Percentiles rank a stretch among this genome's conserved stretches.
Evolutionary conservation across 30 jellyfish, hydroid and myxozoan genomes (phyloP).

Genomic region (Clytia hemisphaerica): DNA sequence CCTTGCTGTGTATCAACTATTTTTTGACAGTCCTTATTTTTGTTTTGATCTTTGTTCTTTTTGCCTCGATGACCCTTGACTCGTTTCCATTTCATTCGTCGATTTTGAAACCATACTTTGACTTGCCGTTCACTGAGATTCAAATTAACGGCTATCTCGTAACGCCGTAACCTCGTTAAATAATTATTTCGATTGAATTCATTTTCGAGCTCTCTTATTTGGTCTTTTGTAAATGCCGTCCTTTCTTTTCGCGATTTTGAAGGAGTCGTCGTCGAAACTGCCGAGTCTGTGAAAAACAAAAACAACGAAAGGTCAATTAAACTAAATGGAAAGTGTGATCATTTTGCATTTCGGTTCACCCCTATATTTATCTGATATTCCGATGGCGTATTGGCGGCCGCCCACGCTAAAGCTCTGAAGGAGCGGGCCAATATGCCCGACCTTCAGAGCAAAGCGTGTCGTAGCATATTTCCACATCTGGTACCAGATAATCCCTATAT

Average conservation of each 20-base stretch:
- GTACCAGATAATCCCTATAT: too few relatives aligned
- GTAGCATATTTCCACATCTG: too few relatives aligned
- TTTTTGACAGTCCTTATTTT: not conserved
- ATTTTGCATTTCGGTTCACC: too few relatives aligned
- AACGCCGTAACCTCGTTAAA: conserved; percentile 95
- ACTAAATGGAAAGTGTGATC: too few relatives aligned
- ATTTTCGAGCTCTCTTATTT: conserved; percentile 87
- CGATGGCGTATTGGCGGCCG: too few relatives aligned
- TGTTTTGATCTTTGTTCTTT: conserved; percentile 7
- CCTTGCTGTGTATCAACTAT: too few relatives aligned
- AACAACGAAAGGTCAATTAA: too few relatives aligned
- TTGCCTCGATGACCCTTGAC: conserved; percentile 91
- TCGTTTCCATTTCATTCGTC: conserved; percentile 99
- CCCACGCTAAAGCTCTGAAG: too few relatives aligned
- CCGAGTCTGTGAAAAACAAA: conserved; percentile 52
- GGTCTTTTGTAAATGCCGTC: conserved; percentile 95
- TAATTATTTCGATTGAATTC: conserved; percentile 87
- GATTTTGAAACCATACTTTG: conserved; percentile 94
- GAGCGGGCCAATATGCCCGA: too few relatives aligned
- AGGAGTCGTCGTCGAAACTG: conserved; percentile 84
- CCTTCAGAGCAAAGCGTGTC: too few relatives aligned
- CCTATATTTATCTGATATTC: too few relatives aligned
- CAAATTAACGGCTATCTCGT: conserved; percentile 93
- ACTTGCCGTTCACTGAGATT: conserved; percentile 93
- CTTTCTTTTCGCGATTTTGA: conserved; percentile 87